Evolutionary conservation across 2,888 invertebrate species (phyloP).

Genomic region (Cephus pulcher): DNA sequence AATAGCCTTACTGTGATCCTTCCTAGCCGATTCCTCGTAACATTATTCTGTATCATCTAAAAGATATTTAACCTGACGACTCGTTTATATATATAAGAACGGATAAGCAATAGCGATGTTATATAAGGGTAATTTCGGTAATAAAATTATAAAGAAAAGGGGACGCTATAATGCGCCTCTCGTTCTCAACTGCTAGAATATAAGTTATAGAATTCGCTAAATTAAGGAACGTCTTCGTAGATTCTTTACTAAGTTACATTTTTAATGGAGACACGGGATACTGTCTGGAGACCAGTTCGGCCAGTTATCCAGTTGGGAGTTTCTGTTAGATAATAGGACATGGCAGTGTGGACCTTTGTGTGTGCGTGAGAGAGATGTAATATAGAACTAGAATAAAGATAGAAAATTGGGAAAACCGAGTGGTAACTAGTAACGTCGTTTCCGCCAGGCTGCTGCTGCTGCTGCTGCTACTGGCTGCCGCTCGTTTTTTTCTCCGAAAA

Average conservation of each 20-base stretch:
- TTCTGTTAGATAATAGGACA: background rate
- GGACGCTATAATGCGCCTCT: background rate
- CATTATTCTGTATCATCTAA: background rate
- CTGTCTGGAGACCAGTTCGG: background rate
- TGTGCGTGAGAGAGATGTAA: background rate
- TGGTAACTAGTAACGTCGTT: background rate
- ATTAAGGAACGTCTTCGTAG: background rate
- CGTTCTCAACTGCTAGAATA: background rate
- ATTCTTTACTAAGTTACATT: background rate
- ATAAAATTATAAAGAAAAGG: background rate
- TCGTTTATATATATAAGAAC: background rate
- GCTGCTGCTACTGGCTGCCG: constrained; percentile 23
- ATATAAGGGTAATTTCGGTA: background rate
- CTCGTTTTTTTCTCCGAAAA: constrained; percentile 32
- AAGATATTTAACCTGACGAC: background rate
- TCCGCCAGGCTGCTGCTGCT: background rate
- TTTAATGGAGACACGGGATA: background rate
- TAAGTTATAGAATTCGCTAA: background rate
- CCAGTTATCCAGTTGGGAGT: background rate
- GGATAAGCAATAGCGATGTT: background rate
- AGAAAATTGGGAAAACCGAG: constrained; percentile 4
- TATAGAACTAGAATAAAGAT: constrained; percentile 5
- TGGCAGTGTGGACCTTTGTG: background rate
- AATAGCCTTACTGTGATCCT: background rate
- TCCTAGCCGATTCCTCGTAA: background rate